Evolutionary conservation across 2,113 vertebrate species (phyloP), one percentile per base, ranked within the genome.

Genomic region (Danionella cerebrum): DNA sequence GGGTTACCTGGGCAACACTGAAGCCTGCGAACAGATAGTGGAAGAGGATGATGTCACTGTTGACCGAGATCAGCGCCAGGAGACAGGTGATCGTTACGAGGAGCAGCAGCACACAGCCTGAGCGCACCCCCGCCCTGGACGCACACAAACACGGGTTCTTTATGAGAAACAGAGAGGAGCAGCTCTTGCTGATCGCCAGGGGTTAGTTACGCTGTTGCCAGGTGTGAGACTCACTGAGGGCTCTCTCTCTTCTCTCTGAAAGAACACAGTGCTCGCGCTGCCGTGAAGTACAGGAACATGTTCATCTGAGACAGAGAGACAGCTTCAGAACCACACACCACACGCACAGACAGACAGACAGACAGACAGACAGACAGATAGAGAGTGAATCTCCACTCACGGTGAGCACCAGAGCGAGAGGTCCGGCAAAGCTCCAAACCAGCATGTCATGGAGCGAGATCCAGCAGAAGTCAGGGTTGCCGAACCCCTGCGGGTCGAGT

Each of bases 381-480:
- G 70, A 60, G 35, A n/a, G 19, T n/a, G 16, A 62, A 4, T 47
- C n/a, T n/a, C n/a, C n/a, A 87, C 91, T 76, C 79, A 98, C 95
- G 11, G 92, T 90, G 12, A 93, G 86, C 0, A 87, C 91, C 0
- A 89, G 83, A 45, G 87, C 86, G 24, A 91, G 89, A 4, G 94
- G 94, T 33, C 93, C 94, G 0, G 91, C 93, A 3, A 97, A 89
- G 74, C 95, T 98, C 95, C 95, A 97, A 70, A 97, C 90, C 36
- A 98, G 86, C 0, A 89, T 94, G 73, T 98, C 95, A 0, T 95
- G 92, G 76, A 98, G 80, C 13, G 94, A 93, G 36, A 98, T 84
- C 95, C 94, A 97, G 70, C 94, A 98, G 88, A 95, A 97, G 72
- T 97, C 95, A 0, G 94, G 91, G 83, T 95, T 97, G 11, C 94